Evolutionary conservation across 2,888 invertebrate species (phyloP).

Genomic region (Uloborus plumipes): DNA sequence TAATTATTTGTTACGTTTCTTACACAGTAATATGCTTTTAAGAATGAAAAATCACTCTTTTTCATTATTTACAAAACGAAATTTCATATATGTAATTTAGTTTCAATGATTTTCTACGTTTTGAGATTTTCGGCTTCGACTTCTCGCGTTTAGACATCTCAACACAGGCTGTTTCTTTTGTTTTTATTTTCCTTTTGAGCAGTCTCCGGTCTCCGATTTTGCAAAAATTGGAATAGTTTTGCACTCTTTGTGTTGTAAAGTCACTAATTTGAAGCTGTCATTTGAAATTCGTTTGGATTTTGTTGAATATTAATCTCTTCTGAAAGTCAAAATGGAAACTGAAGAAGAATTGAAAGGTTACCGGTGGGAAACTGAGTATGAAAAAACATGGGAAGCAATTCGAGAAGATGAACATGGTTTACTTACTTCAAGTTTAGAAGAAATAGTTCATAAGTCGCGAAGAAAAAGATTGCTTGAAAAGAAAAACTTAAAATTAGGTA

Average conservation of each 20-base stretch:
- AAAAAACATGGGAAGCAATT: constrained; percentile 96
- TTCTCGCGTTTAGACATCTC: too few species aligned
- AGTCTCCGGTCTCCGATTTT: too few species aligned
- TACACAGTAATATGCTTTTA: too few species aligned
- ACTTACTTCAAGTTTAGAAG: constrained; percentile 89
- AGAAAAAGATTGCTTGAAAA: constrained; percentile 74
- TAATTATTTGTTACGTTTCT: too few species aligned
- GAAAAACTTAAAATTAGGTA: constrained; percentile 87
- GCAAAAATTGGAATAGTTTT: too few species aligned
- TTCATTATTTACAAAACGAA: too few species aligned
- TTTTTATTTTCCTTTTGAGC: not conserved
- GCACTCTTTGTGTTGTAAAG: not conserved
- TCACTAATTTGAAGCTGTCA: not conserved
- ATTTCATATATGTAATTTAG: too few species aligned
- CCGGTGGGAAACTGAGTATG: constrained; percentile 95
- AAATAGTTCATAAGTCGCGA: constrained; percentile 90
- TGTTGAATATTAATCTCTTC: too few species aligned
- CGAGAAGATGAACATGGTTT: constrained; percentile 96
- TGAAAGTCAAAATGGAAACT: constrained; percentile 77
- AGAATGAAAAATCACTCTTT: too few species aligned
- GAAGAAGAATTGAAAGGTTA: constrained; percentile 90
- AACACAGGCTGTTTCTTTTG: too few species aligned
- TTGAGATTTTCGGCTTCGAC: too few species aligned
- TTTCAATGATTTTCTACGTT: too few species aligned
- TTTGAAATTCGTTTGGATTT: not conserved